A percentile compares a stretch with the other conserved stretches of the same genome.
Evolutionary conservation across 2,113 vertebrate species (phyloP).

Genomic region (Colius striatus): DNA sequence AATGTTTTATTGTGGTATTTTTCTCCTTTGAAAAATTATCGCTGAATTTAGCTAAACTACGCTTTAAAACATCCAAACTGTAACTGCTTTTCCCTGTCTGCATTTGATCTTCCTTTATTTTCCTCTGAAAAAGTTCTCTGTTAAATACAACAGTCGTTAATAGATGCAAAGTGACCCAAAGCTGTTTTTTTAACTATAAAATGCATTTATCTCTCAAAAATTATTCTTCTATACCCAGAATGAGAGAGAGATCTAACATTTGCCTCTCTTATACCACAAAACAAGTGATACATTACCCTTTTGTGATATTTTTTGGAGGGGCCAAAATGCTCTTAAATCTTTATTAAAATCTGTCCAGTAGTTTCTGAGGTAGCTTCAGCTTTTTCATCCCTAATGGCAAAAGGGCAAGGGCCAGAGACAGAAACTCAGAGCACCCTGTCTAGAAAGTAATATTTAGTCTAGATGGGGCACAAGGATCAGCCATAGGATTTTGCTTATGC

Average conservation of each 20-base stretch:
- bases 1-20: constrained; percentile 38
- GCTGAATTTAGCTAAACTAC: constrained; percentile 40
- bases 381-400: background rate
- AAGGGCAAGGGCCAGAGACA: background rate
- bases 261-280: background rate
- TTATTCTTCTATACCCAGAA: background rate
- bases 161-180: background rate
- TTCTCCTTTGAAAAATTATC: constrained; percentile 50
- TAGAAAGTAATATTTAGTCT: background rate
- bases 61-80: constrained; percentile 24
- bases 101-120: constrained; percentile 48
- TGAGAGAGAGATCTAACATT: background rate
- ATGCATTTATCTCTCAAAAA: background rate
- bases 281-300: background rate
- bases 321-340: background rate
- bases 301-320: no score
- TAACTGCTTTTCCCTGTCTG: constrained; percentile 25
- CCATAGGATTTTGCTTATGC: background rate
- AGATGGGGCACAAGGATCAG: background rate
- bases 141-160: constrained; percentile 35
- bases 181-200: constrained; percentile 1
- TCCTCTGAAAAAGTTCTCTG: constrained; percentile 11
- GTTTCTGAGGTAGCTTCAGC: background rate
- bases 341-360: background rate
- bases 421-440: background rate